Evolutionary conservation across 1,140 invertebrate genomes (phyloP).

Genomic region (Monochamus saltuarius): DNA sequence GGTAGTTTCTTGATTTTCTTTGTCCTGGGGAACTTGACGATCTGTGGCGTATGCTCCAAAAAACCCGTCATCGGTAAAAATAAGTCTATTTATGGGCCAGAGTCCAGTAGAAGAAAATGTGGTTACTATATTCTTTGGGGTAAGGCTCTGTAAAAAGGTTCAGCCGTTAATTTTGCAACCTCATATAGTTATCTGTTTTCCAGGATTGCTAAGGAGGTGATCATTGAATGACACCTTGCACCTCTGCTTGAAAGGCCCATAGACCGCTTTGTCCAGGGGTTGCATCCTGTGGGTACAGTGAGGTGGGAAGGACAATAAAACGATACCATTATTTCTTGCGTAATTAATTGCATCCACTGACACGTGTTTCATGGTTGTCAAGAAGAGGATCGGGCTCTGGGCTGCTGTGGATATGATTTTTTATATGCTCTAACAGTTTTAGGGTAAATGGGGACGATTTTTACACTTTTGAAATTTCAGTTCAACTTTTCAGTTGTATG

Average conservation of each 20-base stretch:
- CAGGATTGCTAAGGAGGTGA: slow-evolving; percentile 38
- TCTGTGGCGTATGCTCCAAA: slow-evolving; percentile 13
- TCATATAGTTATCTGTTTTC: slow-evolving; percentile 46
- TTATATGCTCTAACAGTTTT: slow-evolving; percentile 25
- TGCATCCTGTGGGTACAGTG: slow-evolving; percentile 52
- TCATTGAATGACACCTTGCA: slow-evolving; percentile 50
- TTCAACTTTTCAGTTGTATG: too few relatives aligned
- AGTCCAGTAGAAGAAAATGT: slow-evolving; percentile 24
- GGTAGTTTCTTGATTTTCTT: not conserved
- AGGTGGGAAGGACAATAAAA: slow-evolving; percentile 45
- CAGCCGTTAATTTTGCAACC: slow-evolving; percentile 31
- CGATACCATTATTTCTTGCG: slow-evolving; percentile 41
- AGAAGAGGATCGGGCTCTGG: slow-evolving; percentile 18
- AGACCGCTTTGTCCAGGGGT: slow-evolving; percentile 47
- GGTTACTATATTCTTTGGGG: slow-evolving; percentile 29
- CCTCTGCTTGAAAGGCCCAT: slow-evolving; percentile 44
- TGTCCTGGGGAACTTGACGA: slow-evolving; percentile 1
- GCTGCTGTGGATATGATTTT: slow-evolving; percentile 18
- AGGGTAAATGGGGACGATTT: too few relatives aligned
- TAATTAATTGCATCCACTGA: slow-evolving; percentile 36
- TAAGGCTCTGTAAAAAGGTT: slow-evolving; percentile 31
- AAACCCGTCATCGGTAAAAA: slow-evolving; percentile 18
- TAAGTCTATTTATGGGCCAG: slow-evolving; percentile 27
- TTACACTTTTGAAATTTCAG: too few relatives aligned
- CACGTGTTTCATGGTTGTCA: slow-evolving; percentile 25